Conservation (phyloP, 1,140 invertebrate species). For the Drosophila trapezifrons region DNA sequence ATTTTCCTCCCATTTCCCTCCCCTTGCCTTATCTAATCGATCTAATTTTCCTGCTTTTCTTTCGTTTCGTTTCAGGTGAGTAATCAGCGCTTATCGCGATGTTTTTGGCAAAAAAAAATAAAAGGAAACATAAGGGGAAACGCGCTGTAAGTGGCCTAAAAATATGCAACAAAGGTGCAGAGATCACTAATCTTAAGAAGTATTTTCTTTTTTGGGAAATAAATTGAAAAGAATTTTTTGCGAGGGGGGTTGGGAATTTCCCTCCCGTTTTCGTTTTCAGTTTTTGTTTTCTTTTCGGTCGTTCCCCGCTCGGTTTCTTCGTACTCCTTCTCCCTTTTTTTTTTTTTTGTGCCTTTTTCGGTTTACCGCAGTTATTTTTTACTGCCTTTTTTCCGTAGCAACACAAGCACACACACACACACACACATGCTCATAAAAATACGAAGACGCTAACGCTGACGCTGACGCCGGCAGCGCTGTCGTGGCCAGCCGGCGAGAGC, state of each 20-base stretch:
- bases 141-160: slow-evolving; percentile 61
- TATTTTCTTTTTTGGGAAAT: slow-evolving; percentile 5
- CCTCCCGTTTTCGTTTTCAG: slow-evolving; percentile 70
- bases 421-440: slow-evolving; percentile 38
- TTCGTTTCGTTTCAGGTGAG: slow-evolving; percentile 61
- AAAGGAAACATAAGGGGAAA: background rate
- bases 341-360: slow-evolving; percentile 80
- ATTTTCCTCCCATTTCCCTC: background rate
- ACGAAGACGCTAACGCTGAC: slow-evolving; percentile 36
- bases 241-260: slow-evolving; percentile 30
- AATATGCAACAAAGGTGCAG: slow-evolving; percentile 36
- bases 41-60: slow-evolving; percentile 13
- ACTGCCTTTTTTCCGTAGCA: slow-evolving; percentile 81
- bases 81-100: slow-evolving; percentile 32
- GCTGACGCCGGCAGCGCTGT: slow-evolving; percentile 31
- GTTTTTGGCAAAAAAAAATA: slow-evolving; percentile 8
- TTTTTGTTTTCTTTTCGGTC: slow-evolving; percentile 59
- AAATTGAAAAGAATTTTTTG: slow-evolving; percentile 46
- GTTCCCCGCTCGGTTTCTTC: slow-evolving; percentile 46
- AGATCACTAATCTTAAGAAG: slow-evolving; percentile 27
- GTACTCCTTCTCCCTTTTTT: slow-evolving; percentile 30
- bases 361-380: slow-evolving; percentile 83
- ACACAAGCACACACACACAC: slow-evolving; percentile 39
- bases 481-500: slow-evolving; percentile 37
- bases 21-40: slow-evolving; percentile 23